Conservation (phyloP, 2,888 invertebrate species). For the Dynastes grantii region DNA sequence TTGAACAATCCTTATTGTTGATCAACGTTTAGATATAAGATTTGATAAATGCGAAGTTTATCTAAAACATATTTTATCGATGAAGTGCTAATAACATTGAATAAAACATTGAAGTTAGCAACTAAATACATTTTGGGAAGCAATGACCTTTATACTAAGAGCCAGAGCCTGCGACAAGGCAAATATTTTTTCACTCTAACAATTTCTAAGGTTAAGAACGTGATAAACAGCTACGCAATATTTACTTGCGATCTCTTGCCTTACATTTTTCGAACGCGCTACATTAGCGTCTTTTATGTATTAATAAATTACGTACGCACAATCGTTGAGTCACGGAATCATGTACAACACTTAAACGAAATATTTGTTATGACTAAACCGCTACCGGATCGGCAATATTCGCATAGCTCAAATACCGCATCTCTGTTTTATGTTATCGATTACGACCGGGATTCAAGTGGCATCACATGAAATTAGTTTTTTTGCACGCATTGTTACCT, state of each 20-base stretch:
- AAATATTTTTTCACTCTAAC: conserved; percentile 2
- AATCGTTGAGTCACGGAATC: conserved; percentile 27
- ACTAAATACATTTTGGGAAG: not conserved
- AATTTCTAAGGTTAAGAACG: not conserved
- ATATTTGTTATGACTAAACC: conserved; percentile 38
- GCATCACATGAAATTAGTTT: conserved; percentile 38
- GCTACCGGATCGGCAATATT: conserved; percentile 17
- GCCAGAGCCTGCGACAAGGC: not conserved
- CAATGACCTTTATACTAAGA: not conserved
- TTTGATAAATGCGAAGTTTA: not conserved
- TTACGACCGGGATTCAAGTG: conserved; percentile 25
- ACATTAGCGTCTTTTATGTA: conserved; percentile 10
- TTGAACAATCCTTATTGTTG: no score
- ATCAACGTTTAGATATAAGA: no score
- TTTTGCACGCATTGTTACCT: not conserved
- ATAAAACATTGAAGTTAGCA: not conserved
- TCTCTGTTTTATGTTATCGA: conserved; percentile 42
- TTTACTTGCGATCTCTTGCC: not conserved
- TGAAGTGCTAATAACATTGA: not conserved
- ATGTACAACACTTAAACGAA: conserved; percentile 17
- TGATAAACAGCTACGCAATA: not conserved
- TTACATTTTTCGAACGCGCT: not conserved
- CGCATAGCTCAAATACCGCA: conserved; percentile 32
- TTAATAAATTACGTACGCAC: conserved; percentile 9
- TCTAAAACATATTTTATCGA: not conserved